A percentile compares a stretch with the other conserved stretches of the same genome.
Evolutionary conservation across 37 sponge, comb jelly and placozoan genomes (phyloP).

Genomic region (Corticium candelabrum): DNA sequence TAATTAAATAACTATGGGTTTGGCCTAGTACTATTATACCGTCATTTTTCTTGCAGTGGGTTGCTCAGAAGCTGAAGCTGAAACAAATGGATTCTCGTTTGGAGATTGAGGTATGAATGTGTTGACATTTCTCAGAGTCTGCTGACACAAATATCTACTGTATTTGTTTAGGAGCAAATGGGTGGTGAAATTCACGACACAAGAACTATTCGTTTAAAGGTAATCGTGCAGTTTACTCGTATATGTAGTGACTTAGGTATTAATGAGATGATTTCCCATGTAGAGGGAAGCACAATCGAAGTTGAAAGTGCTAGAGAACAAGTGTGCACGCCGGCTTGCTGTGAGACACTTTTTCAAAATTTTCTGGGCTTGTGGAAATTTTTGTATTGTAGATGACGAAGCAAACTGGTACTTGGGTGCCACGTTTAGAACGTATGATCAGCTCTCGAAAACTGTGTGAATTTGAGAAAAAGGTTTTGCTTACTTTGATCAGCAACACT

Average conservation of each 20-base stretch:
- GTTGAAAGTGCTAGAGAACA: constrained; percentile 37
- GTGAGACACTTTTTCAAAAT: constrained; percentile 28
- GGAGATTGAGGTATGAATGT: constrained; percentile 45
- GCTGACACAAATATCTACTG: not conserved
- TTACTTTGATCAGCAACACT: constrained; percentile 51
- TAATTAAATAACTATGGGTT: no score
- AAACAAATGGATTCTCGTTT: constrained; percentile 55
- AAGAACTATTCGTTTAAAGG: constrained; percentile 45
- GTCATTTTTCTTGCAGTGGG: constrained; percentile 27
- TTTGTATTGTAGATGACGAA: constrained; percentile 60
- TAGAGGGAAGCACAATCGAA: constrained; percentile 64
- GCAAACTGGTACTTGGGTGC: constrained; percentile 46
- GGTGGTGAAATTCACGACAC: constrained; percentile 44
- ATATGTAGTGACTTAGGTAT: no score
- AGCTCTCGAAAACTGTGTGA: constrained; percentile 28
- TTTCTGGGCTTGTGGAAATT: not conserved
- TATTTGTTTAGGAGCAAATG: constrained; percentile 20
- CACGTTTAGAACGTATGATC: constrained; percentile 74
- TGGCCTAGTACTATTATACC: not conserved
- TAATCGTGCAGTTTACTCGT: no score
- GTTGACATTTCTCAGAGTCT: constrained; percentile 3
- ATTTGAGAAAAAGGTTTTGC: constrained; percentile 68
- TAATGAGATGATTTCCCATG: no score
- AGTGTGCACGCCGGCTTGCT: constrained; percentile 53
- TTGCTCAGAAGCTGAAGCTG: constrained; percentile 40